Conservation (phyloP, 2,113 vertebrate genomes). For the Callorhinus ursinus region DNA sequence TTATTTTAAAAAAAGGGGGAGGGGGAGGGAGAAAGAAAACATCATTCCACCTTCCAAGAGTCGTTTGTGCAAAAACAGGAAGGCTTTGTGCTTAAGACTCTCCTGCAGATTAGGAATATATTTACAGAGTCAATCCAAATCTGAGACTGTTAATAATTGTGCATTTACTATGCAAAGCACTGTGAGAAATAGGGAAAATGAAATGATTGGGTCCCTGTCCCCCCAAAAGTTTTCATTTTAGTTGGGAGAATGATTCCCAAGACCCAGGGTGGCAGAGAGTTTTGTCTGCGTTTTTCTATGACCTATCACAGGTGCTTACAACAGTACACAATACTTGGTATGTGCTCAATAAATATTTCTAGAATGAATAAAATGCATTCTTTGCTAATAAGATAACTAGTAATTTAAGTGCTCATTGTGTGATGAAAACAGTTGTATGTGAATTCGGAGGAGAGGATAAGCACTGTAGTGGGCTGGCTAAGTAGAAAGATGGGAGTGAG, state of each 20-base stretch:
- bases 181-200: background rate
- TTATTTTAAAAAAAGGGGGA: no score
- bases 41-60: background rate
- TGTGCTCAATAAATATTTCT: background rate
- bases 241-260: background rate
- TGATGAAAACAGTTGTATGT: background rate
- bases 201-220: background rate
- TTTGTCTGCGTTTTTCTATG: background rate
- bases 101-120: background rate
- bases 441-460: background rate
- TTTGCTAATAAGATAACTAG: background rate
- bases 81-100: background rate
- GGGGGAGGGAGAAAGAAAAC: background rate
- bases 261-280: background rate
- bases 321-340: background rate
- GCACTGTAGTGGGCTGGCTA: background rate
- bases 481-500: background rate
- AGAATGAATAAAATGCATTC: background rate
- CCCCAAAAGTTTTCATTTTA: background rate
- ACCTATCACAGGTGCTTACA: background rate
- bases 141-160: background rate
- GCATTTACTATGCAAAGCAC: background rate
- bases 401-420: background rate
- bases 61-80: background rate
- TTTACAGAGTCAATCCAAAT: background rate